phyloP scores from a whole-genome alignment of 1,140 invertebrate species.

The Eciton burchellii region DNA sequence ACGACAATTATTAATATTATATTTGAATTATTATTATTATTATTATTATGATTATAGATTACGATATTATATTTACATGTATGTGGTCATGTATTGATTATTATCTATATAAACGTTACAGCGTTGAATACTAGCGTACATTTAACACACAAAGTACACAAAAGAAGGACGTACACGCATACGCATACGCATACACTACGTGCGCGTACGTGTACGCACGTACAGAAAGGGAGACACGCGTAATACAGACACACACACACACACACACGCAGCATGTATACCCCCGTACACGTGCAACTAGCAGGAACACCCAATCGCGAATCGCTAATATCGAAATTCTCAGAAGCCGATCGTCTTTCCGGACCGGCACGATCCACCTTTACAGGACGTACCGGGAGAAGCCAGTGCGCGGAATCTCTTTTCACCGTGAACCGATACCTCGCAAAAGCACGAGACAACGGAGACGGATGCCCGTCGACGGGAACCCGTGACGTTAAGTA shows the following conservation, averaged over 20 bases:
- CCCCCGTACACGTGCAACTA: slow-evolving; percentile 1
- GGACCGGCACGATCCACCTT: slow-evolving; percentile 54
- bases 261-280: background rate
- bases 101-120: slow-evolving; percentile 78
- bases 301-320: slow-evolving; percentile 29
- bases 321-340: slow-evolving; percentile 39
- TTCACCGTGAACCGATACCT: slow-evolving; percentile 72
- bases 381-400: slow-evolving; percentile 33
- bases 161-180: slow-evolving; percentile 18
- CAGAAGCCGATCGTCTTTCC: slow-evolving; percentile 36
- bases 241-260: background rate
- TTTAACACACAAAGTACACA: slow-evolving; percentile 53
- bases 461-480: slow-evolving; percentile 53
- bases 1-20: slow-evolving; percentile 81
- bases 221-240: too few relatives aligned
- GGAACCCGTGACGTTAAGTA: slow-evolving; percentile 45
- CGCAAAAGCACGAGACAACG: slow-evolving; percentile 76
- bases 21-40: slow-evolving; percentile 79
- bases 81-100: slow-evolving; percentile 79
- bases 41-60: slow-evolving; percentile 81
- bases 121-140: slow-evolving; percentile 73
- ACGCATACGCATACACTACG: background rate
- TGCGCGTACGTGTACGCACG: background rate
- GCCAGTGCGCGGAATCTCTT: slow-evolving; percentile 30
- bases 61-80: slow-evolving; percentile 81